Evolutionary conservation across 2,113 vertebrate species (phyloP).

Genomic region (Mobula birostris): DNA sequence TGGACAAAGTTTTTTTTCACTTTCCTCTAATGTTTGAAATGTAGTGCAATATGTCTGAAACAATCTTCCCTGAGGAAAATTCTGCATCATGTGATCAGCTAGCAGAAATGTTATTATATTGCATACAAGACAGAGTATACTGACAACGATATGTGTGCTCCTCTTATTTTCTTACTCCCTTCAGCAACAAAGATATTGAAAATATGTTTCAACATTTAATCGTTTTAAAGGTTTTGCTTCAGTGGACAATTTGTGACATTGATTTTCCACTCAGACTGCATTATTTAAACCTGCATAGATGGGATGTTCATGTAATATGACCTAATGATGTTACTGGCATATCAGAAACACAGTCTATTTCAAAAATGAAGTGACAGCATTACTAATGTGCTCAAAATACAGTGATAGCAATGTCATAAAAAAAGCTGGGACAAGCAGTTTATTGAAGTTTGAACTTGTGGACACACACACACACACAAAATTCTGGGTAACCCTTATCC

Average conservation of each 20-base stretch:
- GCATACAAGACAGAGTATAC: background rate
- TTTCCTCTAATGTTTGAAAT: background rate
- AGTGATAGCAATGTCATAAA: constrained; percentile 22
- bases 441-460: constrained; percentile 8
- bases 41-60: background rate
- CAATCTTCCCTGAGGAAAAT: background rate
- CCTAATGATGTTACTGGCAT: constrained; percentile 15
- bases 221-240: constrained; percentile 36
- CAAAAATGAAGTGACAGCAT: constrained; percentile 8
- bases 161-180: background rate
- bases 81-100: background rate
- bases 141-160: background rate
- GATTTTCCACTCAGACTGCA: constrained; percentile 25
- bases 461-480: no score
- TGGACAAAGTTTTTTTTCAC: background rate
- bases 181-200: constrained; percentile 18
- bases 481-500: background rate
- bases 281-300: constrained; percentile 28
- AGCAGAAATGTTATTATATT: background rate
- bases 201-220: constrained; percentile 29
- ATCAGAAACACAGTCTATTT: constrained; percentile 28
- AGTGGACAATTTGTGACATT: constrained; percentile 33
- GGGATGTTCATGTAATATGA: constrained; percentile 8
- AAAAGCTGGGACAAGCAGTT: constrained; percentile 2
- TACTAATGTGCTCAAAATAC: constrained; percentile 24